These are phyloP conservation scores for Nephrocerus scutellatus DNA, from an alignment of 2,888 invertebrate genomes.

Conservation along the genomic window DNA sequence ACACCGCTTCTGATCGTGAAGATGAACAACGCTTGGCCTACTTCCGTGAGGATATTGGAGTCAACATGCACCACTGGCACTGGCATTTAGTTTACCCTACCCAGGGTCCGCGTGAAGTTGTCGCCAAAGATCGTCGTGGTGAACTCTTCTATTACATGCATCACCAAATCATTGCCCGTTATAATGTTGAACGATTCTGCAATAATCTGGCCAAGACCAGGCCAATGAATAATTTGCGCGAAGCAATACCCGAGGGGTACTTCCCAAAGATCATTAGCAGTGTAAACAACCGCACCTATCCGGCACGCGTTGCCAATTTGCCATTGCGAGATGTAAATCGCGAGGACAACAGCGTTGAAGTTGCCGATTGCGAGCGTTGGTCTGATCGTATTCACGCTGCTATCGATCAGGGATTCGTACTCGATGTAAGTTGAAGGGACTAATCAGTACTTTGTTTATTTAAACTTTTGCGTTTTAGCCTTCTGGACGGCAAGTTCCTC, in stretches of 20 bases:
- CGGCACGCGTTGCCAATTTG: slow-evolving; percentile 59
- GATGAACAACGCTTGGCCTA: slow-evolving; percentile 75
- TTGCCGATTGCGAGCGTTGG: slow-evolving; percentile 65
- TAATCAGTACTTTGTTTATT: not conserved
- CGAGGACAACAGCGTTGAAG: slow-evolving; percentile 52
- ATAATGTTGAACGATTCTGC: slow-evolving; percentile 69
- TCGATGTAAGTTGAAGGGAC: slow-evolving; percentile 48
- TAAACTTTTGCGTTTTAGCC: slow-evolving; percentile 20
- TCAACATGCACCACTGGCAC: slow-evolving; percentile 87
- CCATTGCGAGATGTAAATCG: slow-evolving; percentile 59
- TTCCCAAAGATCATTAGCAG: slow-evolving; percentile 72
- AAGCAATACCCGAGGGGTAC: slow-evolving; percentile 68
- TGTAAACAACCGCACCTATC: slow-evolving; percentile 62
- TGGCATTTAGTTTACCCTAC: slow-evolving; percentile 85
- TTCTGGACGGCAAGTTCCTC: slow-evolving; percentile 29
- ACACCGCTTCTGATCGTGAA: slow-evolving; percentile 66
- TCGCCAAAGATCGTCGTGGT: slow-evolving; percentile 65
- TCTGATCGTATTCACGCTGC: slow-evolving; percentile 66
- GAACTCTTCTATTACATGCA: slow-evolving; percentile 72
- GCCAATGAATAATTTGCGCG: slow-evolving; percentile 60
- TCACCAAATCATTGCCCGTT: slow-evolving; percentile 56
- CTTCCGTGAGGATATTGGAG: slow-evolving; percentile 77
- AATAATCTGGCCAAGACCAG: slow-evolving; percentile 60
- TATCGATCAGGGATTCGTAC: slow-evolving; percentile 62
- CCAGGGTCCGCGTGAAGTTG: slow-evolving; percentile 56